Conservation (phyloP, 2,888 invertebrate genomes). For the Brachypalpus laphriformis region DNA sequence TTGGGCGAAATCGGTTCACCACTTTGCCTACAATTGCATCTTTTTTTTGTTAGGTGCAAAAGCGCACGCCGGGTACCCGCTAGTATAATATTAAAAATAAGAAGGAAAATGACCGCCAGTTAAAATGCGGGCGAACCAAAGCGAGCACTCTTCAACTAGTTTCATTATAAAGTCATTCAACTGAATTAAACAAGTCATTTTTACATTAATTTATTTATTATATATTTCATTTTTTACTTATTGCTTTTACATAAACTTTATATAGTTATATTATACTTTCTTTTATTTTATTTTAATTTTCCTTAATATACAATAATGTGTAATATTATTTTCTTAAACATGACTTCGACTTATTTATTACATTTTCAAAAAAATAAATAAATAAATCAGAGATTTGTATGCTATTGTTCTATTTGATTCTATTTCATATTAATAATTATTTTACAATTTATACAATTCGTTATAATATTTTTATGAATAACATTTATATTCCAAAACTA, state of each 20-base stretch:
- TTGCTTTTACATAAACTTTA: constrained; percentile 70
- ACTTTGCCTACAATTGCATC: too few species aligned
- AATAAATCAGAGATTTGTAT: constrained; percentile 51
- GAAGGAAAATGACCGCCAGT: too few species aligned
- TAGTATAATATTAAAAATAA: too few species aligned
- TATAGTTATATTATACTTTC: constrained; percentile 35
- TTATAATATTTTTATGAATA: constrained; percentile 16
- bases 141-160: too few species aligned
- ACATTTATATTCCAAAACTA: constrained; percentile 45
- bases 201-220: constrained; percentile 65
- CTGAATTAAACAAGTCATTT: too few species aligned
- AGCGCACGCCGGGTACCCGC: too few species aligned
- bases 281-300: neutral
- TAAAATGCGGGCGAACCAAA: too few species aligned
- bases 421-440: constrained; percentile 9
- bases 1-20: too few species aligned
- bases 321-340: constrained; percentile 49
- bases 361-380: constrained; percentile 45
- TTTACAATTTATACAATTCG: constrained; percentile 69
- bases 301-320: constrained; percentile 57
- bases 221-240: constrained; percentile 61
- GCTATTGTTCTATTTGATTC: constrained; percentile 7
- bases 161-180: too few species aligned
- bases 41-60: too few species aligned
- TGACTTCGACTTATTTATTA: constrained; percentile 34